These are phyloP conservation scores for Clostera curtula DNA, from an alignment of 2,888 invertebrate species.

Conservation along the genomic window DNA sequence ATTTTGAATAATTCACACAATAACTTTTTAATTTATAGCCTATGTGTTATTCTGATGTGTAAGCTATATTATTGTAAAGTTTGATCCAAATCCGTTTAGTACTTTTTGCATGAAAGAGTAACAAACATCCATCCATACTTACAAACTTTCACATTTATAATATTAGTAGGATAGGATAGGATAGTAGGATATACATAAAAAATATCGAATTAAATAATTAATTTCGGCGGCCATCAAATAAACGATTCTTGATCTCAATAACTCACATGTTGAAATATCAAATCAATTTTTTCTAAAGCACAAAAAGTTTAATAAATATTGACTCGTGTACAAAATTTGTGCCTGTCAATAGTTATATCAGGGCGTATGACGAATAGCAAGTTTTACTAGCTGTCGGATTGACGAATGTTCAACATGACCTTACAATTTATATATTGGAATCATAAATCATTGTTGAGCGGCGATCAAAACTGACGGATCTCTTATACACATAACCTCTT, in stretches of 20 bases:
- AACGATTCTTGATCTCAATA: background rate
- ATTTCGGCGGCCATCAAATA: background rate
- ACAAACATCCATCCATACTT: no score
- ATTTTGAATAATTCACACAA: no score
- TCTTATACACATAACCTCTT: slow-evolving; percentile 49
- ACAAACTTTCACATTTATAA: no score
- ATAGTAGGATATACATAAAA: no score
- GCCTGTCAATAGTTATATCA: slow-evolving; percentile 44
- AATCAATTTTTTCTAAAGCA: slow-evolving; percentile 9
- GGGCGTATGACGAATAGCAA: slow-evolving; percentile 50
- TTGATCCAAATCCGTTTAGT: no score
- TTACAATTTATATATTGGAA: slow-evolving; percentile 53
- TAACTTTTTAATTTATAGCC: no score
- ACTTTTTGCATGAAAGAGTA: no score
- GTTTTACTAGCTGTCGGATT: slow-evolving; percentile 53
- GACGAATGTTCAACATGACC: slow-evolving; percentile 63
- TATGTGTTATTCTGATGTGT: no score
- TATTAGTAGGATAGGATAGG: no score
- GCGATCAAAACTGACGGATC: slow-evolving; percentile 59
- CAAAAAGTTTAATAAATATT: slow-evolving; percentile 23
- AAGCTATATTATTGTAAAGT: no score
- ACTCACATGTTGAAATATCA: slow-evolving; percentile 1
- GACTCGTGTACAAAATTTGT: slow-evolving; percentile 31
- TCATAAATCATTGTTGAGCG: slow-evolving; percentile 60
- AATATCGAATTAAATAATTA: no score